Evolutionary conservation across 2,888 invertebrate species (phyloP), one percentile per base, ranked within the genome.

Genomic region (Acanthococcus lagerstroemiae): DNA sequence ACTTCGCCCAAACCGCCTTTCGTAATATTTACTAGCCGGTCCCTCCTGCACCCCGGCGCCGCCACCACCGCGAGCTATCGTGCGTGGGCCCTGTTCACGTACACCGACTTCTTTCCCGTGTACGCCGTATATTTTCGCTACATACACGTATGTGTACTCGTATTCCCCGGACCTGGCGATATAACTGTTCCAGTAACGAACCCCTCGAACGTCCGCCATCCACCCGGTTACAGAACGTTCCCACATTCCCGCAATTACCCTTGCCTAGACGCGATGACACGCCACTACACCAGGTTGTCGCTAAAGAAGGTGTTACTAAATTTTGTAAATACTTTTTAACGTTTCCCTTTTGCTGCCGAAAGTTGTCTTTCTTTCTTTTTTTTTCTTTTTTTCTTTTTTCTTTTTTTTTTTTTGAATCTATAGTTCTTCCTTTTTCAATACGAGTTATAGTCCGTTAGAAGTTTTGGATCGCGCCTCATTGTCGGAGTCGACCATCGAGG

Each of bases 11-110:
- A 37, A 37, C 56, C 56, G 58, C 45, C 58, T 58, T 58, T 58
- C 58, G 58, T 46, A 46, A 58, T 58, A 58, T 58, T 58, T 58
- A 58, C 58, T 45, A 45, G 58, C 12, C 46, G 25, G 21, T 44
- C 37, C 12, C 37, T 37, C 37, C 57, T 44, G 52, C 55, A 21
- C 30, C 26, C 5, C 55, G n/a, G 12, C 44, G 15, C 57, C 57
- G 17, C 21, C 17, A 27, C 17, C 26, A 9, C 27, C 12, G 15
- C 26, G 27, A 5, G n/a, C 21, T n/a, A 30, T 57, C 21, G 44
- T 21, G 57, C 15, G 44, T 21, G 22, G 1, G 22, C 57, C 57
- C 30, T 55, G 19, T 55, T 30, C 22, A 19, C 44, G 56, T 21
- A 9, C 17, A 19, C 22, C 37, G 19, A 22, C 44, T 30, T 44